Conservation (phyloP, 1,140 invertebrate species). For the Colletes gigas region DNA sequence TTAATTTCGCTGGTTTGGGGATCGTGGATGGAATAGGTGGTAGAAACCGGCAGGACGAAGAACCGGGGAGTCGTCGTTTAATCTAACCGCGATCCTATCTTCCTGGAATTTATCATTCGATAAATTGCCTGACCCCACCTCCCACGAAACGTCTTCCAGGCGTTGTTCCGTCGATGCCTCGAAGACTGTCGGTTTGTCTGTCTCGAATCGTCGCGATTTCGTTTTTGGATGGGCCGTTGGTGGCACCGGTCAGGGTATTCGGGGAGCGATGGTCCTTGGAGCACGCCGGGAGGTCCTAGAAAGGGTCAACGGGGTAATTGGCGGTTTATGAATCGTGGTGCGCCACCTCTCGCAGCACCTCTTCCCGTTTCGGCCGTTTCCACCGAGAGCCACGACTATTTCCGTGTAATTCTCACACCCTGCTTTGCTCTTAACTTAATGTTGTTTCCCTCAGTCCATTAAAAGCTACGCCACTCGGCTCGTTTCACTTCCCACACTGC, state of each 20-base stretch:
- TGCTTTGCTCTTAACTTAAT: slow-evolving; percentile 75
- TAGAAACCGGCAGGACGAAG: slow-evolving; percentile 56
- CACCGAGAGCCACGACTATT: slow-evolving; percentile 69
- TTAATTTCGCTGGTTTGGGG: slow-evolving; percentile 75
- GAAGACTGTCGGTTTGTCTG: not conserved
- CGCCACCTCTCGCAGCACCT: slow-evolving; percentile 37
- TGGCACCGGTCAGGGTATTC: not conserved
- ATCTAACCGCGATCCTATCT: slow-evolving; percentile 81
- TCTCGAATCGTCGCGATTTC: slow-evolving; percentile 2
- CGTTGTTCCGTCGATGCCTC: slow-evolving; percentile 44
- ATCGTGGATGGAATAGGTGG: slow-evolving; percentile 62
- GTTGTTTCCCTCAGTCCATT: slow-evolving; percentile 79
- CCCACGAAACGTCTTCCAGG: slow-evolving; percentile 19
- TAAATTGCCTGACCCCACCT: slow-evolving; percentile 72
- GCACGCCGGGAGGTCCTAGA: slow-evolving; percentile 45
- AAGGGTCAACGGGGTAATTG: slow-evolving; percentile 74
- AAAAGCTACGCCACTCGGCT: slow-evolving; percentile 78
- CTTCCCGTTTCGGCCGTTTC: slow-evolving; percentile 38
- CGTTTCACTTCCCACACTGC: slow-evolving; percentile 79
- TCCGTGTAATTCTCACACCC: slow-evolving; percentile 75
- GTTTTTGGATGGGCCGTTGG: not conserved
- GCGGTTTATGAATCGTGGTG: slow-evolving; percentile 80
- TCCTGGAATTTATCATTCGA: slow-evolving; percentile 81
- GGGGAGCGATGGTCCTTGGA: slow-evolving; percentile 1
- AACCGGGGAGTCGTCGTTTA: slow-evolving; percentile 77